phyloP scores from a whole-genome alignment of 1,140 invertebrate genomes.

The Myzus persicae region DNA sequence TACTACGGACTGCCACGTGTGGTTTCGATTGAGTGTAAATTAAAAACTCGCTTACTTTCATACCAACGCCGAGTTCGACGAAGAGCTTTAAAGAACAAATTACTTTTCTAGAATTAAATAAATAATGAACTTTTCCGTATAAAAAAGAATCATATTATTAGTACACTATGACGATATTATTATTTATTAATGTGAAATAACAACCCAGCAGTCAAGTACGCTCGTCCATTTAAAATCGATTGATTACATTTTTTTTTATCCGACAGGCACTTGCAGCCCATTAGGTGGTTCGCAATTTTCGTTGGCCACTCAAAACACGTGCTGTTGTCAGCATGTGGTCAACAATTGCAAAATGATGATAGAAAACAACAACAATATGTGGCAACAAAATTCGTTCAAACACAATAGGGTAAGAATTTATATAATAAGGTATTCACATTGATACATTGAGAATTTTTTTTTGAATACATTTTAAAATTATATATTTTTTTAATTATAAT shows the following conservation, averaged over 20 bases:
- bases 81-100: not conserved
- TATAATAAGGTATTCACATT: not conserved
- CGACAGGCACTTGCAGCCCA: constrained; percentile 32
- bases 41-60: not conserved
- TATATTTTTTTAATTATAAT: too few relatives aligned
- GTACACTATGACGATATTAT: not conserved
- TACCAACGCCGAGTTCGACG: not conserved
- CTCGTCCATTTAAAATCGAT: not conserved
- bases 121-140: not conserved
- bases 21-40: not conserved
- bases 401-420: constrained; percentile 29
- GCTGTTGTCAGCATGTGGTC: constrained; percentile 41
- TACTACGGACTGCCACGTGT: not conserved
- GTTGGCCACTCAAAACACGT: constrained; percentile 41
- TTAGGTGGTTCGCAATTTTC: constrained; percentile 53
- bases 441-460: not conserved
- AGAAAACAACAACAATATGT: constrained; percentile 51
- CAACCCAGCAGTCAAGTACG: not conserved
- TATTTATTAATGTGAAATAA: not conserved
- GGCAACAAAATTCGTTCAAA: constrained; percentile 51
- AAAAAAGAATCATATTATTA: not conserved
- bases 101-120: not conserved
- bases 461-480: too few relatives aligned
- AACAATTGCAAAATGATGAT: constrained; percentile 40
- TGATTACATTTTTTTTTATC: not conserved